These are phyloP conservation scores for Anas platyrhynchos DNA, from an alignment of 2,113 vertebrate genomes.

Conservation along the genomic window DNA sequence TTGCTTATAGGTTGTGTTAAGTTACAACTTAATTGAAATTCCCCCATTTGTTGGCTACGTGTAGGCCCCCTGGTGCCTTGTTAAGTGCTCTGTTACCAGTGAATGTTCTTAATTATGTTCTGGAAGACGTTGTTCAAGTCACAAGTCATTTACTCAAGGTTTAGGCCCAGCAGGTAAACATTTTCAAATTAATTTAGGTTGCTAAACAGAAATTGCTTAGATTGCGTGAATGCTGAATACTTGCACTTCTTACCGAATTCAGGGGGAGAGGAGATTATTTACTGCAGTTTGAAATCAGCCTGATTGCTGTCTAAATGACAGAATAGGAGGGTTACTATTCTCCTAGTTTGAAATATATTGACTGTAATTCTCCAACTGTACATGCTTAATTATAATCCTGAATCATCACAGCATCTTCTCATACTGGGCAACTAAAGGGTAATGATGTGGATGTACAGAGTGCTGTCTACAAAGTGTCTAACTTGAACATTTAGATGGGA, in stretches of 20 bases:
- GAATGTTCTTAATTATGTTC: slow-evolving; percentile 40
- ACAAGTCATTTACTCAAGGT: slow-evolving; percentile 50
- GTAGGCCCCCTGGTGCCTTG: slow-evolving; percentile 29
- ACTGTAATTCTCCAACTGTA: not conserved
- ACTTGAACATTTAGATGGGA: not conserved
- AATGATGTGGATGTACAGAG: not conserved
- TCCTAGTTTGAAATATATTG: not conserved
- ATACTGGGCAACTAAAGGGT: not conserved
- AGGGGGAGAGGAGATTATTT: not conserved
- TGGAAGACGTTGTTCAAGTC: slow-evolving; percentile 31
- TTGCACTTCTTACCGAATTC: not conserved
- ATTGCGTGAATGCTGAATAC: slow-evolving; percentile 11
- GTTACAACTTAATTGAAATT: slow-evolving; percentile 22
- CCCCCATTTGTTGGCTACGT: not conserved
- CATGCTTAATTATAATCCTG: not conserved
- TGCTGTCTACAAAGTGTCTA: not conserved
- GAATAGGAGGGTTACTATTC: not conserved
- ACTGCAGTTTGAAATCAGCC: not conserved
- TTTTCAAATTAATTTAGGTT: slow-evolving; percentile 57
- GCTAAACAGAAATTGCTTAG: slow-evolving; percentile 3
- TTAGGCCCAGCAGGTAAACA: slow-evolving; percentile 54
- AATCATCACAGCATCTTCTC: not conserved
- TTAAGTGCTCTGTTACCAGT: slow-evolving; percentile 41
- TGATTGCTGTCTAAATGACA: not conserved
- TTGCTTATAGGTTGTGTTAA: not conserved